Conservation (phyloP, 2,888 invertebrate species). For the Liopterus haemorrhoidalis region DNA sequence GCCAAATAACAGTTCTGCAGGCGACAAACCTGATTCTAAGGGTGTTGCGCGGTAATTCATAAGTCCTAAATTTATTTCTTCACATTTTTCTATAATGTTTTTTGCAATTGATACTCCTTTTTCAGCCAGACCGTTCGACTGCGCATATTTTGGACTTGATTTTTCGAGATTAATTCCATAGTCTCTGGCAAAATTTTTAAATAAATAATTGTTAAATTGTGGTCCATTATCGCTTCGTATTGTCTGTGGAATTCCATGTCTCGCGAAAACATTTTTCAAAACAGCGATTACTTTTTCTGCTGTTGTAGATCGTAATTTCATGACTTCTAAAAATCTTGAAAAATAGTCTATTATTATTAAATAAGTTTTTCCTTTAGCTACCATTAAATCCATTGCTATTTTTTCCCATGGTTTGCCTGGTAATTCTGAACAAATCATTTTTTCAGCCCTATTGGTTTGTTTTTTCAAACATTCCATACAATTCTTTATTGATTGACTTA, state of each 20-base stretch:
- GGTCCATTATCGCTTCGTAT: constrained; percentile 30
- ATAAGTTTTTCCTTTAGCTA: no score
- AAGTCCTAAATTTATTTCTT: no score
- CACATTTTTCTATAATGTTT: no score
- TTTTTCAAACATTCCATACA: constrained; percentile 31
- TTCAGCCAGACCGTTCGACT: no score
- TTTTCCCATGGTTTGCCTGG: constrained; percentile 31
- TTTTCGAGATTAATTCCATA: no score
- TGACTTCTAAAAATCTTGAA: constrained; percentile 32
- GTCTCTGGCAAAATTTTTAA: constrained; percentile 26
- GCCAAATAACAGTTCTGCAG: no score
- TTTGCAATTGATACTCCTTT: no score
- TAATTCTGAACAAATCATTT: constrained; percentile 25
- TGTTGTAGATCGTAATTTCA: constrained; percentile 26
- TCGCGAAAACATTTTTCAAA: constrained; percentile 30
- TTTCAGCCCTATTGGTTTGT: constrained; percentile 26
- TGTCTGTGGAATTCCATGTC: constrained; percentile 28
- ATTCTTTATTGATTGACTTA: constrained; percentile 26
- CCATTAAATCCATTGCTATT: constrained; percentile 30
- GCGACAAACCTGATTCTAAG: no score
- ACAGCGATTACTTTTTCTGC: constrained; percentile 23
- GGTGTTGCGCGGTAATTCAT: no score
- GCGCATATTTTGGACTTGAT: no score
- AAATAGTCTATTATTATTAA: constrained; percentile 32
- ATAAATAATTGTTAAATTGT: constrained; percentile 25